A percentile compares a stretch with the other conserved stretches of the same genome.
phyloP scores from a whole-genome alignment of 2,797 vertebrate genomes.

The Mastacembelus armatus region DNA sequence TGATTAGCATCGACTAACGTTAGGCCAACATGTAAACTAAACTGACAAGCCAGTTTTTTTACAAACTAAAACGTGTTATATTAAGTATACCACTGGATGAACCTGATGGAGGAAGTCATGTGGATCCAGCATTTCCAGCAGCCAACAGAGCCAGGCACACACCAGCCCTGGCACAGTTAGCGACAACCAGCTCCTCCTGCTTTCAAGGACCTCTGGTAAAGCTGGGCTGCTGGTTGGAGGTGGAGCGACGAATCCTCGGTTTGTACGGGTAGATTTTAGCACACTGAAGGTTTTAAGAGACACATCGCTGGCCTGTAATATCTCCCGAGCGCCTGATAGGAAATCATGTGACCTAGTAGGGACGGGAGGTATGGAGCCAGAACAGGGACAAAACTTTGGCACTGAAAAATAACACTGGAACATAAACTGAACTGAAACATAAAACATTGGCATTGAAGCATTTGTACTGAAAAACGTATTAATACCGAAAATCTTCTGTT shows the following conservation, averaged over 20 bases:
- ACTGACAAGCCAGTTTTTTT: not conserved
- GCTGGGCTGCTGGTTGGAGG: rapidly evolving
- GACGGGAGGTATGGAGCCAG: not conserved
- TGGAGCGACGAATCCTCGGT: too few relatives aligned
- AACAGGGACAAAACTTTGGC: too few relatives aligned
- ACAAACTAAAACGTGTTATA: not conserved
- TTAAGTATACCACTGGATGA: not conserved
- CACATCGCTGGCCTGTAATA: too few relatives aligned
- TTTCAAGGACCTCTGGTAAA: conserved; percentile 1
- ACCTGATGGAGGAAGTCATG: not conserved
- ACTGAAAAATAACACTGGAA: too few relatives aligned
- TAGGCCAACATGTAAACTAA: not conserved
- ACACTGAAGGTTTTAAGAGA: too few relatives aligned
- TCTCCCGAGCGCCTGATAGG: not conserved
- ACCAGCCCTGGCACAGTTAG: too few relatives aligned
- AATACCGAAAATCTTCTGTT: too few relatives aligned
- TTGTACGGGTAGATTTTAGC: too few relatives aligned
- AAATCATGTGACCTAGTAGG: conserved; percentile 60
- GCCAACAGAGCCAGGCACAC: not conserved
- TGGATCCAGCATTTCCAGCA: not conserved
- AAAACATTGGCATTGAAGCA: too few relatives aligned
- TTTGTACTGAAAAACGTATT: too few relatives aligned
- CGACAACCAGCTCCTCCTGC: too few relatives aligned
- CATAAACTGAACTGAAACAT: too few relatives aligned
- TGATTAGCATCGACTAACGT: not conserved